Percentiles rank a stretch among this genome's conserved stretches.
These are phyloP conservation scores for Protodeltote pygarga DNA, from an alignment of 2,888 invertebrate genomes.

Conservation along the genomic window DNA sequence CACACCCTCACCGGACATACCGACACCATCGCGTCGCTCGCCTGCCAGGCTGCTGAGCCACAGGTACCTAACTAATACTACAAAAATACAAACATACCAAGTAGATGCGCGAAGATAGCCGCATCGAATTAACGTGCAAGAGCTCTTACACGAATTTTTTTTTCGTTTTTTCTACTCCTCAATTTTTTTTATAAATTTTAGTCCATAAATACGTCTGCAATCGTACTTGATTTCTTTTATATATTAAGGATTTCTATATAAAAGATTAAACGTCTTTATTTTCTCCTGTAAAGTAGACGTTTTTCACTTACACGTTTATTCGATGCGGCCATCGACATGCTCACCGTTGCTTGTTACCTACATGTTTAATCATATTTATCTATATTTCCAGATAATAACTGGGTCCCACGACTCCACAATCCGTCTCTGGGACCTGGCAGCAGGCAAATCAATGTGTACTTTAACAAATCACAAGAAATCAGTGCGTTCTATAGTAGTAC, in stretches of 20 bases:
- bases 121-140: no score
- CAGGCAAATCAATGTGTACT: constrained; percentile 97
- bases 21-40: constrained; percentile 98
- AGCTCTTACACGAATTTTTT: no score
- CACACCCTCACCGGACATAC: constrained; percentile 98
- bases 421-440: constrained; percentile 98
- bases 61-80: constrained; percentile 90
- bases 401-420: constrained; percentile 99
- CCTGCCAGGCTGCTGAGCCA: constrained; percentile 97
- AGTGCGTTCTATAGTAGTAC: constrained; percentile 92
- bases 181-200: no score
- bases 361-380: background rate
- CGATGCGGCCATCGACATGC: background rate
- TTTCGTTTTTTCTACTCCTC: no score
- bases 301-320: no score
- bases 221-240: no score
- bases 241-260: no score
- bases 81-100: no score
- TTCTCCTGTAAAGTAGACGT: no score
- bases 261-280: no score
- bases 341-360: background rate
- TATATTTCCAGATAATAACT: constrained; percentile 90
- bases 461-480: constrained; percentile 99
- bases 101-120: no score
- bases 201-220: no score